These are phyloP conservation scores for Ephydatia muelleri DNA, from an alignment of 37 sponge, comb jelly and placozoan species.

Conservation along the genomic window DNA sequence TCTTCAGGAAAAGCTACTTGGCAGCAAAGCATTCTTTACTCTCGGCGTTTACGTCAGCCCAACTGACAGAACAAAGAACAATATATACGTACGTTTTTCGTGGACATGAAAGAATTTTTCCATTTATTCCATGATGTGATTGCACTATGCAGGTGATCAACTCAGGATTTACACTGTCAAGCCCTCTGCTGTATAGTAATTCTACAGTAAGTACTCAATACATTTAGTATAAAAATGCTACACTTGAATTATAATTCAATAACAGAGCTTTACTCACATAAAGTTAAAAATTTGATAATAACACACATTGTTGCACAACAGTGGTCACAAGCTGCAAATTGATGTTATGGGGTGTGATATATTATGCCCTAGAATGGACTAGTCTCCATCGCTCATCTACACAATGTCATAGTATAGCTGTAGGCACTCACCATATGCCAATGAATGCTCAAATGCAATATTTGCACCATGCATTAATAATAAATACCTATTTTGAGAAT, in stretches of 20 bases:
- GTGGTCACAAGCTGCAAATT: too few species aligned
- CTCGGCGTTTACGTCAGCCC: not conserved
- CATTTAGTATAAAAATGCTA: not conserved
- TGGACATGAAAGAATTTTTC: not conserved
- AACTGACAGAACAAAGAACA: not conserved
- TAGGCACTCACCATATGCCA: too few species aligned
- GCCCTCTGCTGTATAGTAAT: not conserved
- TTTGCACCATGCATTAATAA: too few species aligned
- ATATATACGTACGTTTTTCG: not conserved
- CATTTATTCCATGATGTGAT: not conserved
- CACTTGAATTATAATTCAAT: not conserved
- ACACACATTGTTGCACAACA: too few species aligned
- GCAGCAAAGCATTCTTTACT: not conserved
- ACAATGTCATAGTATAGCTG: too few species aligned
- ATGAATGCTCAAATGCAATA: too few species aligned
- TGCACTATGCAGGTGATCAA: not conserved
- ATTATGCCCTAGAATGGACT: too few species aligned
- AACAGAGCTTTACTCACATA: too few species aligned
- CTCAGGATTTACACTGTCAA: not conserved
- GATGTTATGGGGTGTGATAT: too few species aligned
- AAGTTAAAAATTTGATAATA: too few species aligned
- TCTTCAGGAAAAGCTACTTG: not conserved
- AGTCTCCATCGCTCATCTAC: too few species aligned
- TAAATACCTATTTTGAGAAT: too few species aligned
- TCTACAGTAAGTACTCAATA: not conserved